Base-by-base conservation (phyloP, 2,888 invertebrate genomes). In the Mimas tiliae region DNA sequence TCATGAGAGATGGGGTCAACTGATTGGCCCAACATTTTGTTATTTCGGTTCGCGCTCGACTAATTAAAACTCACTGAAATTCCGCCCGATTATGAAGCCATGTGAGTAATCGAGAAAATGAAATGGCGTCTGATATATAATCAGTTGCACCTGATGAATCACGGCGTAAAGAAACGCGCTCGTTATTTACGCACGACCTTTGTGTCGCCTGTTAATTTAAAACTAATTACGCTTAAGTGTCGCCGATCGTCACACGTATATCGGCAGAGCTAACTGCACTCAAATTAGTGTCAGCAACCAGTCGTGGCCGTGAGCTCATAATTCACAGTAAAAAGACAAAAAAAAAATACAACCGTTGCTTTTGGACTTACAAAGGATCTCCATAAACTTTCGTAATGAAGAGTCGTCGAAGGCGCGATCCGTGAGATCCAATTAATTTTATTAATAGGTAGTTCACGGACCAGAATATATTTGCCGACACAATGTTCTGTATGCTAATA, bases 1-100 rank as follows among this genome's bases (percentile, higher is more conserved):
- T 74, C 79, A 78, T 67, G 69, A 72, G 81, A 91, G 92, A 91
- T 91, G 83, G 85, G 90, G 91, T 89, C 90, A 87, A 71, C 69
- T 72, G 91, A 91, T 91, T 86, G 78, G 73, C 73, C 77, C 78
- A 78, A 81, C 78, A 81, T 82, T 79, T 79, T 76, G 77, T 78
- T 77, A 78, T 76, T 77, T 74, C 72, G 74, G 71, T 72, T 71
- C 19, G 14, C 48, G 74, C 74, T 65, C 72, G 68, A 73, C 21
- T 66, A 66, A 66, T 66, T 63, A 63, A 53, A 53, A 63, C 11
- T n/a, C 8, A 21, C 34, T 6, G 58, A 58, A 58, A 19, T 58
- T 58, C 11, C 19, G 11, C 11, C 19, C 58, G 19, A 58, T 58
- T 58, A 38, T 58, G 19, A 42, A 42, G 16, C 42, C 16, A 19